phyloP scores from a whole-genome alignment of 2,797 vertebrate species.

The Allochrocebus solatus region DNA sequence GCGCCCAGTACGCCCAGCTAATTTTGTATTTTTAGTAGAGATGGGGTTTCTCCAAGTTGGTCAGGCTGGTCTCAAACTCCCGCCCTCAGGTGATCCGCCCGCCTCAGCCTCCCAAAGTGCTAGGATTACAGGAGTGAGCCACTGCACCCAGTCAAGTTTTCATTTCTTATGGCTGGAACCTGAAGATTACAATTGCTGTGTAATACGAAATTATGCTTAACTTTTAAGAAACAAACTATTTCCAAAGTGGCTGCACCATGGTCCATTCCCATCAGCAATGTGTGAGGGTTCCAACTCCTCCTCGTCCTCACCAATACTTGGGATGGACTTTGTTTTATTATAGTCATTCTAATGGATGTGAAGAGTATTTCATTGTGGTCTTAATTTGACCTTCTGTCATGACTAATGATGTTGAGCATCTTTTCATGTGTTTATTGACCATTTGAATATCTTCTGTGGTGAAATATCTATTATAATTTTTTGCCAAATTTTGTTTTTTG shows the following conservation, averaged over 20 bases:
- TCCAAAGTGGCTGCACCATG: neutral
- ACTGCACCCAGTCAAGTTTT: neutral
- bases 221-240: neutral
- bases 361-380: neutral
- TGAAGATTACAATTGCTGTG: neutral
- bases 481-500: neutral
- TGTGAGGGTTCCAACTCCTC: accelerated
- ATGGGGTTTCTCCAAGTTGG: too few relatives aligned
- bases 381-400: neutral
- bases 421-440: neutral
- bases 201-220: neutral
- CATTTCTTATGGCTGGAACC: neutral
- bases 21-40: too few relatives aligned
- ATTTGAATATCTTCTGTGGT: neutral
- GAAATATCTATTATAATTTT: neutral
- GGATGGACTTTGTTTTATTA: neutral
- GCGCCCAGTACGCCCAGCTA: accelerated
- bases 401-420: neutral
- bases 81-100: too few relatives aligned
- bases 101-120: too few relatives aligned
- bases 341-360: accelerated
- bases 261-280: accelerated
- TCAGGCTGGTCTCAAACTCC: too few relatives aligned
- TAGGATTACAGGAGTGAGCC: too few relatives aligned
- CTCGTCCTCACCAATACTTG: neutral